Evolutionary conservation across 2,113 vertebrate genomes (phyloP).

Genomic region (Uropsilus gracilis): DNA sequence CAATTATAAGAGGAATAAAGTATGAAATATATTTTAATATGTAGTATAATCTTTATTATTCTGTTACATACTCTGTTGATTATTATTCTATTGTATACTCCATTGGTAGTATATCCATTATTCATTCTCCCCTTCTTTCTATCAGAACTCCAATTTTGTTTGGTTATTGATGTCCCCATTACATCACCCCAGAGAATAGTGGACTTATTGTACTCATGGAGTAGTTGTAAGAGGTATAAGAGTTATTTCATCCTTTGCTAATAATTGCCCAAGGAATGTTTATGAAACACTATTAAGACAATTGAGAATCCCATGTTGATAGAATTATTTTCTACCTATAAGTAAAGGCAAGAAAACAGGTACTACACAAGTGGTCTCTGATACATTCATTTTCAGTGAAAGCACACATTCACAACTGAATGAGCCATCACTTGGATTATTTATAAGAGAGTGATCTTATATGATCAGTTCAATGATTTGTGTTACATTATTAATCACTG

Average conservation of each 20-base stretch:
- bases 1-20: conserved; percentile 8
- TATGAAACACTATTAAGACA: not conserved
- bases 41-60: not conserved
- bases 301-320: not conserved
- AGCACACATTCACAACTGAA: not conserved
- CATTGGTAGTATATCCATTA: not conserved
- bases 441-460: not conserved
- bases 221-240: not conserved
- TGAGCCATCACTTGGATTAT: not conserved
- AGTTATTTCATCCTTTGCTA: not conserved
- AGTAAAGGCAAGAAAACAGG: not conserved
- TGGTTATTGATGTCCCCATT: not conserved
- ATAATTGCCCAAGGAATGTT: not conserved
- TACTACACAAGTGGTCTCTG: not conserved
- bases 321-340: not conserved
- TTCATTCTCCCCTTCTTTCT: not conserved
- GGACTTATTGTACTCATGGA: not conserved
- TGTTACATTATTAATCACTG: not conserved
- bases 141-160: not conserved
- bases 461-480: not conserved
- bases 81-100: not conserved
- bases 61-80: not conserved
- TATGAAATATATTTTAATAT: not conserved
- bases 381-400: not conserved
- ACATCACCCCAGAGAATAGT: not conserved